Base-by-base conservation (phyloP, 2,888 invertebrate species). In the Nemotelus pantherinus region DNA sequence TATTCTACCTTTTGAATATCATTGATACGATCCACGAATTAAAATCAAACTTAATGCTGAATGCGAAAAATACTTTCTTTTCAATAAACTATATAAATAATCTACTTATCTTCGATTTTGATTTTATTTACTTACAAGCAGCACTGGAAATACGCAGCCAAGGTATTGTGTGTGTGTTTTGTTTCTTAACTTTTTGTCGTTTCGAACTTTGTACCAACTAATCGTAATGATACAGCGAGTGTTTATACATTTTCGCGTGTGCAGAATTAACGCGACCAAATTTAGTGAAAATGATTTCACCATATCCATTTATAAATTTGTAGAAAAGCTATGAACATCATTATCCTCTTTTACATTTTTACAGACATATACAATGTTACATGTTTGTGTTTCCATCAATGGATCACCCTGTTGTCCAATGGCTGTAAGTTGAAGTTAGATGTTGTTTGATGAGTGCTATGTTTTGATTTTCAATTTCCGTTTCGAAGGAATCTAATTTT, bases 351-450 rank as follows among this genome's bases (percentile, higher is more conserved):
- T 65, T 53, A 76, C 60, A 63, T 44, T 80, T 80, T 90, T 89
- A 88, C 94, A 95, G 95, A 94, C 93, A 82, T 95, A 95, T 90
- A 95, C 95, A 85, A 93, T 95, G 87, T 92, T 95, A 82, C 95
- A 95, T 89, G 95, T 95, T 87, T 95, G 95, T 89, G 93, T 94
- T 85, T 88, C 91, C 85, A 92, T 94, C 90, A 94, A 93, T 92
- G 94, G 93, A 88, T 91, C 91, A 84, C 93, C 92, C 82, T 95
- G 95, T 91, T 95, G 95, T 90, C 93, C 94, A 81, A 92, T 93
- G 83, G 89, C 91, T 84, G 92, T 92, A 92, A 92, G 92, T 92
- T 83, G 47, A 39, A 47, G 72, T 48, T 75, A 39, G 55, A 65
- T 76, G 60, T 58, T 7, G 41, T 72, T 72, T 58, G 58, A 60